These are phyloP conservation scores for Cheilosia scutellata DNA, from an alignment of 2,888 invertebrate genomes.

Conservation along the genomic window DNA sequence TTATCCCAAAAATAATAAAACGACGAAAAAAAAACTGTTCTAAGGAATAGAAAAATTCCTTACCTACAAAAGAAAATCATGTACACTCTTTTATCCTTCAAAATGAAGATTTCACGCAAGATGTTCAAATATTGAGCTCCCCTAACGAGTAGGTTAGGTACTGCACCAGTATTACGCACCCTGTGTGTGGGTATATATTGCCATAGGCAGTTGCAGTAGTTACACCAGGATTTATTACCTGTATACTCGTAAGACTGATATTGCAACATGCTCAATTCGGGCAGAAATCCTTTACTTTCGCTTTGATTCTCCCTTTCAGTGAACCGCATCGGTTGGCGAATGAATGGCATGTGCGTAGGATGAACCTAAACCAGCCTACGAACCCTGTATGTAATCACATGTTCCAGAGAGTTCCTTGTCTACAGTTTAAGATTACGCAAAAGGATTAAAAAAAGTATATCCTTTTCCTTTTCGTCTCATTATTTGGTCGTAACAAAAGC, in stretches of 20 bases:
- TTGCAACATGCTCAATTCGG: constrained; percentile 64
- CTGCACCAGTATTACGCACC: constrained; percentile 26
- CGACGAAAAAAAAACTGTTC: constrained; percentile 2
- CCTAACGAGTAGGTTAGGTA: background rate
- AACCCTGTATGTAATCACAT: constrained; percentile 21
- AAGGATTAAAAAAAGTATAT: constrained; percentile 60
- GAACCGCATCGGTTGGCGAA: constrained; percentile 6
- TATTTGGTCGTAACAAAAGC: constrained; percentile 50
- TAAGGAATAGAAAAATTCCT: constrained; percentile 26
- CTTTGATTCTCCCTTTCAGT: constrained; percentile 56
- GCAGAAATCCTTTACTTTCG: constrained; percentile 73
- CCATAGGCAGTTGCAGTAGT: constrained; percentile 54
- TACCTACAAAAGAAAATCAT: constrained; percentile 35
- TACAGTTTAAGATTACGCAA: constrained; percentile 73
- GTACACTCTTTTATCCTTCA: constrained; percentile 54
- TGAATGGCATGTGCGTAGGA: constrained; percentile 39
- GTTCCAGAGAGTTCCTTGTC: constrained; percentile 19
- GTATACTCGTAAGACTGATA: constrained; percentile 20
- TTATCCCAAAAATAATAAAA: constrained; percentile 46
- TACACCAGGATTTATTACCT: constrained; percentile 62
- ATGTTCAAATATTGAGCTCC: constrained; percentile 66
- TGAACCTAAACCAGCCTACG: constrained; percentile 48
- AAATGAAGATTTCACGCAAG: constrained; percentile 72
- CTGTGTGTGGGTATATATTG: constrained; percentile 56
- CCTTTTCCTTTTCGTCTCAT: constrained; percentile 35